Percentiles rank a stretch among this genome's conserved stretches.
Evolutionary conservation across 2,113 vertebrate species (phyloP).

Genomic region (Caloenas nicobarica): DNA sequence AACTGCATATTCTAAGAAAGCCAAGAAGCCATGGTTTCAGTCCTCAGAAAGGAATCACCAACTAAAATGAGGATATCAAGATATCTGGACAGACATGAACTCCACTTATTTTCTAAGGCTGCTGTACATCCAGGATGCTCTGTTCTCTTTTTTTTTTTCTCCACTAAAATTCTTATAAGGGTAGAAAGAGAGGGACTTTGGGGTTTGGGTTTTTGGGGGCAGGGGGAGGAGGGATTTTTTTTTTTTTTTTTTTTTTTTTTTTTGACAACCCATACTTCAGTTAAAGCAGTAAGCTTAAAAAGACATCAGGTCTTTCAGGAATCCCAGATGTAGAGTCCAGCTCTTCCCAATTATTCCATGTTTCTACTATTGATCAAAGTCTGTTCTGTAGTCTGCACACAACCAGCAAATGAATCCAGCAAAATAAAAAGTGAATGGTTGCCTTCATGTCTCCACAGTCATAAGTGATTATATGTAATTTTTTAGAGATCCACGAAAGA

Average conservation of each 20-base stretch:
- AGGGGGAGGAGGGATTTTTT: too few relatives aligned
- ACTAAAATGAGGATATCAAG: background rate
- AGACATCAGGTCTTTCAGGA: background rate
- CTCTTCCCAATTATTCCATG: background rate
- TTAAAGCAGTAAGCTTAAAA: background rate
- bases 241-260: too few relatives aligned
- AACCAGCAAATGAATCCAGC: background rate
- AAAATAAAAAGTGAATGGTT: background rate
- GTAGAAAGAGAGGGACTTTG: background rate
- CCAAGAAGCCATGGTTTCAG: background rate
- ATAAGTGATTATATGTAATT: too few relatives aligned
- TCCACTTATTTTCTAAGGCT: background rate
- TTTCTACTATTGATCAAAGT: background rate
- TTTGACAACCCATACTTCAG: background rate
- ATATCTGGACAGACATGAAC: background rate
- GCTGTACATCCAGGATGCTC: background rate
- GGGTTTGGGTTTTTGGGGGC: background rate
- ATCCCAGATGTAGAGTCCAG: background rate
- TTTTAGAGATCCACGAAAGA: background rate
- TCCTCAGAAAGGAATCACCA: background rate
- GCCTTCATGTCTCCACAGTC: background rate
- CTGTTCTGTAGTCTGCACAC: background rate
- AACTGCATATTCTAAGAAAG: background rate
- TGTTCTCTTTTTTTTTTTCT: background rate
- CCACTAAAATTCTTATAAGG: background rate